Evolutionary conservation across 2,888 invertebrate genomes (phyloP), one percentile per base, ranked within the genome.

Genomic region (Cetonia aurata): DNA sequence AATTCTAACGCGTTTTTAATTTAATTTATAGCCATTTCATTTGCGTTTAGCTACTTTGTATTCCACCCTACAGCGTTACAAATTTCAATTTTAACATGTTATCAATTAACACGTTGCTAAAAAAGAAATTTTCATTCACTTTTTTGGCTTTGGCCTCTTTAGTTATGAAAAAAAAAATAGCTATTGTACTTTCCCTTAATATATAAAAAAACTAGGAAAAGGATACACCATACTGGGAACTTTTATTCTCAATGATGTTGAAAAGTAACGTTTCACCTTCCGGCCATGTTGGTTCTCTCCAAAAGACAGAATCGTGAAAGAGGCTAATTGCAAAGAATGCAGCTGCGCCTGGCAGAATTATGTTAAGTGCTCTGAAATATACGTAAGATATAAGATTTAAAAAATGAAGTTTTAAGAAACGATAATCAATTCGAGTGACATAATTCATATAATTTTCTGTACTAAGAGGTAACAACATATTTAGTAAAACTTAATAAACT

Each of bases 221-320:
- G 93, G 93, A 94, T 95, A 98, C 97, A 82, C 99, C 99, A 95
- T 96, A 99, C 77, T 96, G 88, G 1, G 95, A 92, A 85, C 99
- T 99, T 83, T 95, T 95, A 84, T 99, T 99, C 69, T 96, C 85
- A 59, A 98, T 86, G 0, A 95, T 92, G 84, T 99, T 99, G 86
- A 94, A 99, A 91, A 94, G 98, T 75, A 98, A 89, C 1, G 99
- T 99, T 86, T 98, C 96, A 12, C 95, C 97, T 87, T 99, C 99
- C 0, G 99, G 99, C 99, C 99, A 99, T 25, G 98, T 80, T 55
- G 90, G 82, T 66, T 96, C 88, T 70, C 89, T 89, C 99, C 99
- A 99, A 84, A 99, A 96, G 78, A 94, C 87, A 0, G 99, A 96
- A 85, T 99, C 99, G 48, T 98, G 87, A 6, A 87, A 81, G 48